phyloP scores from a whole-genome alignment of 2,888 invertebrate genomes.

The Ornithoptera alexandrae region DNA sequence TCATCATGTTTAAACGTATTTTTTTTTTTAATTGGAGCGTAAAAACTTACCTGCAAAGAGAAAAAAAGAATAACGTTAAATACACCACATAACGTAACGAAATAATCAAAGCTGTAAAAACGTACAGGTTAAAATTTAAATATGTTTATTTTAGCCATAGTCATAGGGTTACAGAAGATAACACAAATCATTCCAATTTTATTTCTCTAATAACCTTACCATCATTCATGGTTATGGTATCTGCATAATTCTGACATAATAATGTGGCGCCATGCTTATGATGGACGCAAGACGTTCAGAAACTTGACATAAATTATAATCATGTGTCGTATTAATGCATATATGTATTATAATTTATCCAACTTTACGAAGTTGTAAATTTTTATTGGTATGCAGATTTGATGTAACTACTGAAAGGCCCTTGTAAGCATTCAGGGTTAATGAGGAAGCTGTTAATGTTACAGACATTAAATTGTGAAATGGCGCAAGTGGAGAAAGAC shows the following conservation, averaged over 20 bases:
- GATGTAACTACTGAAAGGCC: constrained; percentile 12
- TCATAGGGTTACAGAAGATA: background rate
- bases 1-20: background rate
- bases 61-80: background rate
- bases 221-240: constrained; percentile 10
- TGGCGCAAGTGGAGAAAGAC: background rate
- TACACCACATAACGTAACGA: no score
- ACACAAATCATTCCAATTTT: background rate
- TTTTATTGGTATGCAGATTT: constrained; percentile 27
- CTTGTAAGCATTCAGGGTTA: constrained; percentile 15
- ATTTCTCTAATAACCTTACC: background rate
- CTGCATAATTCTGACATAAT: constrained; percentile 25
- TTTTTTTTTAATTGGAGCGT: background rate
- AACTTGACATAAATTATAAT: constrained; percentile 35
- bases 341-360: constrained; percentile 34
- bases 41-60: constrained; percentile 21
- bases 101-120: background rate
- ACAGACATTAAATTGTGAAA: constrained; percentile 1
- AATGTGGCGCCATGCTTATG: constrained; percentile 30
- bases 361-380: constrained; percentile 34
- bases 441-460: constrained; percentile 10
- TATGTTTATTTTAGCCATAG: background rate
- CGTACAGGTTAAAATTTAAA: no score
- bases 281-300: constrained; percentile 23
- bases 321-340: constrained; percentile 30